Evolutionary conservation across 1,140 invertebrate genomes (phyloP).

Genomic region (Ceratitis capitata): DNA sequence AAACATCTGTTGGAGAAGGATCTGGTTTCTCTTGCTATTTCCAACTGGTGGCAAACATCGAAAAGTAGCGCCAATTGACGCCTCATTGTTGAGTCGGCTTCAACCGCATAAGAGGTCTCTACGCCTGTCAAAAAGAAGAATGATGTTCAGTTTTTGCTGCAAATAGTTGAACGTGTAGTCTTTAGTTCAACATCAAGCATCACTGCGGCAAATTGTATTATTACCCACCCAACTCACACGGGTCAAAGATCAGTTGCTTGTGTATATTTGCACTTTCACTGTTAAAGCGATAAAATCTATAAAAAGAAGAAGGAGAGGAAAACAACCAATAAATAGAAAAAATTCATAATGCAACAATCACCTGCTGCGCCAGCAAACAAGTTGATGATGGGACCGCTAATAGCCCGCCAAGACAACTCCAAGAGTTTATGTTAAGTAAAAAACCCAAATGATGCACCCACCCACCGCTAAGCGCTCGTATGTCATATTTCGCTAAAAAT

Average conservation of each 20-base stretch:
- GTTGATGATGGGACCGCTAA: neutral
- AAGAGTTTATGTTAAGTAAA: too few relatives aligned
- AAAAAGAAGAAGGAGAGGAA: neutral
- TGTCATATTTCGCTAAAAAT: neutral
- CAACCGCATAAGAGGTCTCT: too few relatives aligned
- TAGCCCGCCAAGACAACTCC: neutral
- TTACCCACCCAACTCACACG: neutral
- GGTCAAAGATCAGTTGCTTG: neutral
- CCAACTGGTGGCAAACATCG: too few relatives aligned
- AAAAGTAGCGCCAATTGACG: too few relatives aligned
- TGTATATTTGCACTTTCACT: constrained; percentile 28
- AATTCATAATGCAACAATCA: neutral
- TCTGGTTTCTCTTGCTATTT: too few relatives aligned
- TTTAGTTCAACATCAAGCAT: neutral
- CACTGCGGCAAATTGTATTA: neutral
- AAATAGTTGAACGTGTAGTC: too few relatives aligned
- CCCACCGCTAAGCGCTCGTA: neutral
- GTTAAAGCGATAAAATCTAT: neutral
- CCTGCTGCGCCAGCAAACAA: constrained; percentile 10
- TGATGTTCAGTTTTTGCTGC: too few relatives aligned
- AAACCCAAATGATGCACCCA: neutral
- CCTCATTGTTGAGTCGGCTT: too few relatives aligned
- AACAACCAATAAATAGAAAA: neutral
- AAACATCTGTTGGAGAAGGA: too few relatives aligned
- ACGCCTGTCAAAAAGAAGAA: too few relatives aligned